Evolutionary conservation across 1,140 invertebrate species (phyloP).

Genomic region (Drosophila ercepeae): DNA sequence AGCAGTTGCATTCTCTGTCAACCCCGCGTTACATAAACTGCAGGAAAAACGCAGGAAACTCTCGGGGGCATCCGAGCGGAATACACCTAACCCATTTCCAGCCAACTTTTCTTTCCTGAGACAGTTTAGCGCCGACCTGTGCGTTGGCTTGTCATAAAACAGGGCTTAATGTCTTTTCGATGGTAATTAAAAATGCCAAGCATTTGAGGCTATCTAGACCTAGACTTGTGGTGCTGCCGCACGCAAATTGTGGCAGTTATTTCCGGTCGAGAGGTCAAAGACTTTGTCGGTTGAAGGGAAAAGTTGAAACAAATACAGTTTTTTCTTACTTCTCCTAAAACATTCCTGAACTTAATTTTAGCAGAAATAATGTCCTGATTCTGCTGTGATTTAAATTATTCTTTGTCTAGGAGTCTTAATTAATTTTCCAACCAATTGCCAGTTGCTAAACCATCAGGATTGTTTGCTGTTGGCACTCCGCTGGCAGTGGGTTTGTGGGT

Average conservation of each 20-base stretch:
- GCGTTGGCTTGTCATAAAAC: slow-evolving; percentile 38
- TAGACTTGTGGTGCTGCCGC: neutral
- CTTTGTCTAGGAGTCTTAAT: slow-evolving; percentile 41
- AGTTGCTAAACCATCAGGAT: slow-evolving; percentile 36
- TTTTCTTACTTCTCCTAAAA: too few species aligned
- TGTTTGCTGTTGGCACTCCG: slow-evolving; percentile 27
- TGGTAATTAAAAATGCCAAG: slow-evolving; percentile 64
- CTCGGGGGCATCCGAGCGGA: slow-evolving; percentile 13
- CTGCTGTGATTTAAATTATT: too few species aligned
- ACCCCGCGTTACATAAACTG: slow-evolving; percentile 26
- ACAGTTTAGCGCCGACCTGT: slow-evolving; percentile 10
- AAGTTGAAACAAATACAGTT: too few species aligned
- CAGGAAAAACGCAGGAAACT: slow-evolving; percentile 11
- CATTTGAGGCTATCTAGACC: slow-evolving; percentile 3
- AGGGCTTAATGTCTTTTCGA: slow-evolving; percentile 53
- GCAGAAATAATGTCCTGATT: too few species aligned
- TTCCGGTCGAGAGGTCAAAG: slow-evolving; percentile 35
- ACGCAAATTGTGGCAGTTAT: slow-evolving; percentile 17
- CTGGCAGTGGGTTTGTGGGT: slow-evolving; percentile 65
- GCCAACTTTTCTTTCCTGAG: slow-evolving; percentile 44
- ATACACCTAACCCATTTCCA: slow-evolving; percentile 57
- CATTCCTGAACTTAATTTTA: too few species aligned
- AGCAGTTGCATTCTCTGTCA: slow-evolving; percentile 41
- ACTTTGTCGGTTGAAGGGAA: too few species aligned
- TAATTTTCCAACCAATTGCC: slow-evolving; percentile 44